Evolutionary conservation across 1,140 invertebrate species (phyloP).

Genomic region (Philotrypesis tridentata): DNA sequence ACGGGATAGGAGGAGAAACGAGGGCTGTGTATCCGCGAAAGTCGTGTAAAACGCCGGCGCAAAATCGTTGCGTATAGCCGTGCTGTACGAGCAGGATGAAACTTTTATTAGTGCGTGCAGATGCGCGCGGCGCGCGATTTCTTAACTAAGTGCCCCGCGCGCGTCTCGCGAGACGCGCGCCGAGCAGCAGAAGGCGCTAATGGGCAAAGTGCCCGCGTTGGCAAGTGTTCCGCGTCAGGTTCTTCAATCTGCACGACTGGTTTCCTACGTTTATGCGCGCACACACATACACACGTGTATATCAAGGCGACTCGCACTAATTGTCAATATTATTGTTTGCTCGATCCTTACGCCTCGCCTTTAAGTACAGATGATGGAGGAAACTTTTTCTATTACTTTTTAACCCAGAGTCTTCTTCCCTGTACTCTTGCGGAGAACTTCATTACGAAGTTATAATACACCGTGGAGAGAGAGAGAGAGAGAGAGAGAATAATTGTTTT

Average conservation of each 20-base stretch:
- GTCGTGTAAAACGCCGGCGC: background rate
- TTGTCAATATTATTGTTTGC: constrained; percentile 40
- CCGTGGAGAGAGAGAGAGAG: too few species aligned
- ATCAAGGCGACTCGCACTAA: constrained; percentile 59
- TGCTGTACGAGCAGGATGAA: too few species aligned
- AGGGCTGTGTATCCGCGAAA: constrained; percentile 31
- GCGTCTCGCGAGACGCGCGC: constrained; percentile 49
- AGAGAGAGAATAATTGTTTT: too few species aligned
- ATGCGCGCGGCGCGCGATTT: constrained; percentile 52
- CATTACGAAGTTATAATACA: too few species aligned
- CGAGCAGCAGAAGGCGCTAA: constrained; percentile 50
- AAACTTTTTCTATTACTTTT: too few species aligned
- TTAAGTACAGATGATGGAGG: too few species aligned
- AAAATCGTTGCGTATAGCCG: constrained; percentile 25
- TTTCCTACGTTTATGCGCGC: constrained; percentile 49
- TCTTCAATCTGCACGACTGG: constrained; percentile 31
- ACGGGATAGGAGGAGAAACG: background rate
- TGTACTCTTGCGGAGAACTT: too few species aligned
- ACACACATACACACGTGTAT: too few species aligned
- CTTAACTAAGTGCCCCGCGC: constrained; percentile 20
- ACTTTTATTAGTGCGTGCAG: constrained; percentile 38
- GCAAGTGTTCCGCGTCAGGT: constrained; percentile 69
- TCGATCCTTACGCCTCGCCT: too few species aligned
- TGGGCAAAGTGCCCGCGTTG: constrained; percentile 67
- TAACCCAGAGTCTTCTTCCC: too few species aligned